Evolutionary conservation across 2,113 vertebrate species (phyloP), one percentile per base, ranked within the genome.

Genomic region (Caranx ignobilis): DNA sequence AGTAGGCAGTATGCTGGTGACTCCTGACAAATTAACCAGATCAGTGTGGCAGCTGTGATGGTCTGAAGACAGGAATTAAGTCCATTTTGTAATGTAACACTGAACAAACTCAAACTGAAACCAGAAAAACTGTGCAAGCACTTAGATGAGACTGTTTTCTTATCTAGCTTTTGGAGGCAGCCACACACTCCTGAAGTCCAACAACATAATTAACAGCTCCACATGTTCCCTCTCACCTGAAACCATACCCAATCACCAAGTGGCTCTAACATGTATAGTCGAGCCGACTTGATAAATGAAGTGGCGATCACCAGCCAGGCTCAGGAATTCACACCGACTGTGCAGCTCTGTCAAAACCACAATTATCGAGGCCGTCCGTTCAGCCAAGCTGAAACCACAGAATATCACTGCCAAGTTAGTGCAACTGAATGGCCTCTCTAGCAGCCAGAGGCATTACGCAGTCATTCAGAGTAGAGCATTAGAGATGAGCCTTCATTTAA

Each of bases 281-380:
- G 63, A 11, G 81, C 56, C 2, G 19, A 55, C 54, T 55, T 73
- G 75, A 86, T 77, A 75, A 82, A 82, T 66, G 56, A 76, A 77
- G 18, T 16, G 45, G 57, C 60, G 19, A 61, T 85, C 70, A 63
- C 35, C 73, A 81, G 75, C 74, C 2, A 55, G 61, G 69, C 80
- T 67, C 39, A 71, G 68, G 68, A 81, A 85, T 83, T 80, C 67
- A 87, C 83, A 84, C 79, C 11, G 68, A 79, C 81, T 63, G 71
- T 37, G 77, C 75, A 72, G 79, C 78, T 79, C 79, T 79, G 82
- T 83, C 67, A 84, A 77, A 69, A 81, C 76, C 87, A 62, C 85
- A 83, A 90, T 77, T 85, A 87, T 85, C 13, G 32, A 85, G 86
- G 84, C 75, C 75, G 72, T 70, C 50, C 64, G 31, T 69, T 82